Conservation (phyloP, 1,140 invertebrate genomes). For the Brachionus rubens region DNA sequence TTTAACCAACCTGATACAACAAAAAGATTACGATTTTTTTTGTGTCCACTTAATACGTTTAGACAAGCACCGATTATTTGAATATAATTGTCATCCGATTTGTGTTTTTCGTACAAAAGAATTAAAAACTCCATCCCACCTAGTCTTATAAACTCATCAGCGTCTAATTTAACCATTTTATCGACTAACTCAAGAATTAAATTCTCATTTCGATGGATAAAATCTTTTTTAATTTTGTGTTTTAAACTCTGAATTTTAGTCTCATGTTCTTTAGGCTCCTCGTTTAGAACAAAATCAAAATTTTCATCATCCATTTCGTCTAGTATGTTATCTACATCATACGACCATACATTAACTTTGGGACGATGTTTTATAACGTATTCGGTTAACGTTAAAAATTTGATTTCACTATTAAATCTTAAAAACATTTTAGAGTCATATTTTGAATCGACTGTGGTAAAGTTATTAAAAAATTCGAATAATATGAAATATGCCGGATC, state of each 20-base stretch:
- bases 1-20: constrained; percentile 40
- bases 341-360: constrained; percentile 16
- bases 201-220: constrained; percentile 10
- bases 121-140: constrained; percentile 31
- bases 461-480: constrained; percentile 35
- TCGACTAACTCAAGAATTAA: constrained; percentile 13
- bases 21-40: constrained; percentile 18
- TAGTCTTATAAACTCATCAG: constrained; percentile 13
- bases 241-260: constrained; percentile 24
- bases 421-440: constrained; percentile 27
- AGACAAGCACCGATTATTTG: constrained; percentile 18
- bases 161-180: background rate
- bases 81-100: background rate
- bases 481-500: constrained; percentile 27
- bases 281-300: background rate
- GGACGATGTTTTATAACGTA: background rate
- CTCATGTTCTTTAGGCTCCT: background rate
- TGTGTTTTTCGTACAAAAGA: constrained; percentile 35
- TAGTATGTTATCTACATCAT: constrained; percentile 1
- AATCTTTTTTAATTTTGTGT: background rate
- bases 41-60: background rate
- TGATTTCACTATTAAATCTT: background rate
- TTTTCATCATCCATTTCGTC: constrained; percentile 24
- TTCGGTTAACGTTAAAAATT: background rate
- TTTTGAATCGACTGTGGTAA: background rate